These are phyloP conservation scores for Sphaerophoria taeniata DNA, from an alignment of 2,888 invertebrate genomes.

Conservation along the genomic window DNA sequence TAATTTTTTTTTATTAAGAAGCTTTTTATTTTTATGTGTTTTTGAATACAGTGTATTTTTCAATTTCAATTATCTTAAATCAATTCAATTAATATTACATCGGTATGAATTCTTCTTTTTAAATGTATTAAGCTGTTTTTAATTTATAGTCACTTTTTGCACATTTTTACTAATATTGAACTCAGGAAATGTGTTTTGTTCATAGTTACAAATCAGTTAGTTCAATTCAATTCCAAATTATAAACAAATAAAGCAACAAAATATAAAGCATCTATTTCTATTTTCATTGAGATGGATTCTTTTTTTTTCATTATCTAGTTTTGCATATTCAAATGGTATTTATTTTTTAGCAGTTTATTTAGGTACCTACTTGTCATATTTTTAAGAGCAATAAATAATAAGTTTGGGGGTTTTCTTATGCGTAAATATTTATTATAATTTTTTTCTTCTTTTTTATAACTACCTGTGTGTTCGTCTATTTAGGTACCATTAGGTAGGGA, in stretches of 20 bases:
- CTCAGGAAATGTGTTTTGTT: conserved; percentile 56
- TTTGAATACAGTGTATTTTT: conserved; percentile 63
- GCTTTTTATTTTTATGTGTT: conserved; percentile 69
- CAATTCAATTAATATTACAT: conserved; percentile 60
- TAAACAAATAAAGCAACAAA: conserved; percentile 12
- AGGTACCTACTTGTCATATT: conserved; percentile 30
- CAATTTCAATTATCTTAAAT: conserved; percentile 44
- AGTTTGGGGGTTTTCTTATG: not conserved
- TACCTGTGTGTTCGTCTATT: conserved; percentile 62
- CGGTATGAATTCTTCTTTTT: conserved; percentile 22
- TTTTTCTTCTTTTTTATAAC: conserved; percentile 15
- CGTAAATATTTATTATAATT: conserved; percentile 23
- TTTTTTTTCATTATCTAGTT: conserved; percentile 46
- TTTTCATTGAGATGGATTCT: conserved; percentile 26
- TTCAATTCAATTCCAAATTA: conserved; percentile 23
- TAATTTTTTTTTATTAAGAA: conserved; percentile 64
- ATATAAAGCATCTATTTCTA: conserved; percentile 49
- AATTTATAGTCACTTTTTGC: conserved; percentile 66
- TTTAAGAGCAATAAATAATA: conserved; percentile 43
- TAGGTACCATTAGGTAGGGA: conserved; percentile 61
- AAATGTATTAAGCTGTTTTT: conserved; percentile 9
- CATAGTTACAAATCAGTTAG: conserved; percentile 43
- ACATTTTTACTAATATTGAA: conserved; percentile 57
- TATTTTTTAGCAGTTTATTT: conserved; percentile 36
- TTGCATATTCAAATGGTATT: conserved; percentile 21